These are phyloP conservation scores for Mola mola DNA, from an alignment of 2,113 vertebrate species.

Conservation along the genomic window DNA sequence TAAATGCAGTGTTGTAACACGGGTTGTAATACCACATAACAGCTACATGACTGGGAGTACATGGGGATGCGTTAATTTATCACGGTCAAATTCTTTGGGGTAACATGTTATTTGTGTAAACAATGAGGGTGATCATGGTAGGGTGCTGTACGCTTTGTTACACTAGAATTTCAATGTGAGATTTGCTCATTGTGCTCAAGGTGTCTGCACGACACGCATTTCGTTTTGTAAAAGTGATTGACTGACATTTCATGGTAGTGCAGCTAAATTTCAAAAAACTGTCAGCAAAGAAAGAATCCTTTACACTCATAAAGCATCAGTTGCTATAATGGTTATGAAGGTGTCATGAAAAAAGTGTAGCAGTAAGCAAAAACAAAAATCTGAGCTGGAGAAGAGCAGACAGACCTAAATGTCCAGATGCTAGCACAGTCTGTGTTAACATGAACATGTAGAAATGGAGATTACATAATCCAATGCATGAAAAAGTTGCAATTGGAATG, in stretches of 20 bases:
- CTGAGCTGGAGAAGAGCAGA: constrained; percentile 1
- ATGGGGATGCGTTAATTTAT: neutral
- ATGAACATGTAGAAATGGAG: neutral
- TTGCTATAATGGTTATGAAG: neutral
- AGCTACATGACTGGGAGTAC: neutral
- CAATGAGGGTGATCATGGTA: too few relatives aligned
- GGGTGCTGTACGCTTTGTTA: too few relatives aligned
- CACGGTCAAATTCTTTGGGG: neutral
- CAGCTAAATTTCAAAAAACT: neutral
- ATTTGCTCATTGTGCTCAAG: too few relatives aligned
- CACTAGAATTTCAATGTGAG: neutral
- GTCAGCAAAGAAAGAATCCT: neutral
- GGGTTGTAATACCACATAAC: constrained; percentile 6
- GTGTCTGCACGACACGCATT: constrained; percentile 3
- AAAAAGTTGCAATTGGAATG: neutral
- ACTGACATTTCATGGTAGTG: neutral
- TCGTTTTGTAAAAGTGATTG: constrained; percentile 2
- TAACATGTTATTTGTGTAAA: too few relatives aligned
- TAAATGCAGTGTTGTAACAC: neutral
- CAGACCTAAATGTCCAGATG: constrained; percentile 14
- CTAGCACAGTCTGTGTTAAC: constrained; percentile 8
- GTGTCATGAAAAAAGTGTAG: constrained; percentile 8
- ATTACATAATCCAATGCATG: constrained; percentile 33
- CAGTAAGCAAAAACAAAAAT: constrained; percentile 3
- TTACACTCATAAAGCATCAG: neutral